phyloP scores from a whole-genome alignment of 2,888 invertebrate species.

The Neria commutata region DNA sequence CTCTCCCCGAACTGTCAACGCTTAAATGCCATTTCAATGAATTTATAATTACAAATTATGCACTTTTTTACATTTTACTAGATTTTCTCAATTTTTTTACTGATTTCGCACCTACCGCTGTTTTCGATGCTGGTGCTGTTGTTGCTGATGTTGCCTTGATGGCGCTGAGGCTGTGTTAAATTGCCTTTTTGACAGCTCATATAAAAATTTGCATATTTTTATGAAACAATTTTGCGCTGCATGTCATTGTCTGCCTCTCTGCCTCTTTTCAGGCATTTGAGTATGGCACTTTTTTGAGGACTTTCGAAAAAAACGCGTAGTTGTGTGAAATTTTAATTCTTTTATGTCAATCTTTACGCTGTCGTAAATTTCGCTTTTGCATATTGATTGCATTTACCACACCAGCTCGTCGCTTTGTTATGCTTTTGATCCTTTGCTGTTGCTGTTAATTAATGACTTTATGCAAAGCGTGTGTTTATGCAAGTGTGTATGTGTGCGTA shows the following conservation, averaged over 20 bases:
- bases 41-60: conserved; percentile 47
- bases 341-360: conserved; percentile 7
- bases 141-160: not conserved
- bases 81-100: not conserved
- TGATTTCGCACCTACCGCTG: not conserved
- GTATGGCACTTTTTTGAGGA: not conserved
- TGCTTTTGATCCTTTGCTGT: conserved; percentile 16
- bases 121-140: not conserved
- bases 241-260: not conserved
- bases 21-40: conserved; percentile 52
- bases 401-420: not conserved
- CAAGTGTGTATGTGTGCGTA: conserved; percentile 13
- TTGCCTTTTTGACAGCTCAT: conserved; percentile 3
- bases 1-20: no score
- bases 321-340: conserved; percentile 18
- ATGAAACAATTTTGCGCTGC: no score
- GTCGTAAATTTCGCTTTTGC: not conserved
- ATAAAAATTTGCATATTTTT: conserved; percentile 18
- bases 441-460: conserved; percentile 55
- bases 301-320: not conserved
- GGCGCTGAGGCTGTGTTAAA: no score
- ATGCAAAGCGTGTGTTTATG: conserved; percentile 37
- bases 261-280: not conserved
- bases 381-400: not conserved
- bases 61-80: conserved; percentile 23